These are phyloP conservation scores for Felis chaus DNA, from an alignment of 2,113 vertebrate genomes.

Conservation along the genomic window DNA sequence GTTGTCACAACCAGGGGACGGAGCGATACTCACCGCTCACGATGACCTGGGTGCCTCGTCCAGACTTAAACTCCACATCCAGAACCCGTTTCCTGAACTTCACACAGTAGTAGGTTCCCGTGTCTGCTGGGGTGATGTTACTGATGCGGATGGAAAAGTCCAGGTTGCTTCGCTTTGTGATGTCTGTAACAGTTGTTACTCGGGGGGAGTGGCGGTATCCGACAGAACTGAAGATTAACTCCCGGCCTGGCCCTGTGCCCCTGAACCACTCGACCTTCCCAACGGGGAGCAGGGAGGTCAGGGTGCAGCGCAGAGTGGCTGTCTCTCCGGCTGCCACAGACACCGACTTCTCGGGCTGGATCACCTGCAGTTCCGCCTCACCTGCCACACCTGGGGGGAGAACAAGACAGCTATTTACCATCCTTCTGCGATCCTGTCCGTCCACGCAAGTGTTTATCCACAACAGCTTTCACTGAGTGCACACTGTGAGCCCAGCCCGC, in stretches of 20 bases:
- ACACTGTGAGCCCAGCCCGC: rapidly evolving
- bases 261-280: neutral
- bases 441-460: neutral
- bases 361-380: neutral
- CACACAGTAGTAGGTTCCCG: constrained; percentile 43
- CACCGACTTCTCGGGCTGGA: neutral
- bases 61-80: rapidly evolving
- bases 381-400: neutral
- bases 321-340: neutral
- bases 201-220: rapidly evolving
- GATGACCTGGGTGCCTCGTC: neutral
- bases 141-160: constrained; percentile 24
- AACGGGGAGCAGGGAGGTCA: rapidly evolving
- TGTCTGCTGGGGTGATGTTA: constrained; percentile 10
- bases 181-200: rapidly evolving
- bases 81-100: rapidly evolving
- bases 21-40: constrained; percentile 37
- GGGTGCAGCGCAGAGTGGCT: neutral
- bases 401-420: neutral
- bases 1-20: rapidly evolving
- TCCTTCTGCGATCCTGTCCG: rapidly evolving
- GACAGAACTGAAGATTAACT: neutral
- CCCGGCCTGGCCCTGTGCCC: rapidly evolving
- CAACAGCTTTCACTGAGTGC: rapidly evolving
- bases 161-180: rapidly evolving